Evolutionary conservation across 2,113 vertebrate genomes (phyloP).

Genomic region (Rhea pennata): DNA sequence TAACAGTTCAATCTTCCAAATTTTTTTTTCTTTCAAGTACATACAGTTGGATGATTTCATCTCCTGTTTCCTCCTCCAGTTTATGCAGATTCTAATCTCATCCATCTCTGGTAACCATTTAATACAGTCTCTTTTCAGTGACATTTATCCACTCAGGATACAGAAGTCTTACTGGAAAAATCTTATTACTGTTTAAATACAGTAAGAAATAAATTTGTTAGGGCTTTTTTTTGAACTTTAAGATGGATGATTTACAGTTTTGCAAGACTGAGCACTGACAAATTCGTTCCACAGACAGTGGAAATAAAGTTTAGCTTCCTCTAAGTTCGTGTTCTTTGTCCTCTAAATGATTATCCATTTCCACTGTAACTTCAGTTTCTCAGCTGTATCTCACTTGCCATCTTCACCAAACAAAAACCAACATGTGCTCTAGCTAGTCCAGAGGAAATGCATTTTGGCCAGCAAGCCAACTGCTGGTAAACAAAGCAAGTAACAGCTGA

Average conservation of each 20-base stretch:
- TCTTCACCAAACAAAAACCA: background rate
- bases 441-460: background rate
- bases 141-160: background rate
- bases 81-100: background rate
- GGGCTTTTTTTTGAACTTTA: background rate
- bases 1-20: background rate
- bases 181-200: background rate
- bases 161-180: background rate
- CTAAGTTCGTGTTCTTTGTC: background rate
- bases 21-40: background rate
- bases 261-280: background rate
- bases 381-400: background rate
- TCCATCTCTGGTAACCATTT: background rate
- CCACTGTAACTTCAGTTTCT: background rate
- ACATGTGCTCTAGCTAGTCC: background rate
- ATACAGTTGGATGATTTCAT: background rate
- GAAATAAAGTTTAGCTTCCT: background rate
- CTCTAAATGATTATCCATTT: background rate
- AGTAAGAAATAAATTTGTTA: background rate
- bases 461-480: background rate
- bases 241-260: background rate
- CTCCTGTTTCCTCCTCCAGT: background rate
- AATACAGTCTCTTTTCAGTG: background rate
- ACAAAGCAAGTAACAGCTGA: background rate
- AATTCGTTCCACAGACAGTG: background rate